Evolutionary conservation across 2,113 vertebrate species (phyloP).

Genomic region (Dermatemys mawii): DNA sequence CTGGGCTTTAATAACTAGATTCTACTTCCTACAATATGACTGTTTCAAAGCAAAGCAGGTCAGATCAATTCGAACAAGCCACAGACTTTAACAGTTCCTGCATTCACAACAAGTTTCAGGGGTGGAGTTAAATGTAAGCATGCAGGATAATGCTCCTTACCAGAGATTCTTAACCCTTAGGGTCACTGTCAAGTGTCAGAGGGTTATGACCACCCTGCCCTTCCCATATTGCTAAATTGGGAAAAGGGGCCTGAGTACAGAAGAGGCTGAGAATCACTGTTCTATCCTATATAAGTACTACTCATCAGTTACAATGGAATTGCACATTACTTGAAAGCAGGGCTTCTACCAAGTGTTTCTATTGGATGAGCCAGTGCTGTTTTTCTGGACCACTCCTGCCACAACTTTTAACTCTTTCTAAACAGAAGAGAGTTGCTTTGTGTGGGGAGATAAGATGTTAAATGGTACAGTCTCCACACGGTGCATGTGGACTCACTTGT

Average conservation of each 20-base stretch:
- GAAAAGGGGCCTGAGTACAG: not conserved
- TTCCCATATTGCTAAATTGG: not conserved
- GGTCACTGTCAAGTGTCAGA: not conserved
- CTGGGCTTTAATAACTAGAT: not conserved
- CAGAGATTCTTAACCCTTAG: not conserved
- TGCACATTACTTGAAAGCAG: not conserved
- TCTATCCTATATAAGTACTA: not conserved
- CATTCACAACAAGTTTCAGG: not conserved
- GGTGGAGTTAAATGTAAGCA: not conserved
- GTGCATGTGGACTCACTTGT: not conserved
- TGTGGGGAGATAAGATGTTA: not conserved
- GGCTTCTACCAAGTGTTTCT: not conserved
- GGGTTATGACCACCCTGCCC: not conserved
- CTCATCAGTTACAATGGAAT: not conserved
- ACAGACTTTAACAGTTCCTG: not conserved
- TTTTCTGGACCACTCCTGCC: not conserved
- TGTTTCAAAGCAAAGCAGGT: not conserved
- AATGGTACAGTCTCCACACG: not conserved
- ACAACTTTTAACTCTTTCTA: not conserved
- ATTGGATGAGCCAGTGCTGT: rapidly evolving
- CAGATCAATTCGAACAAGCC: not conserved
- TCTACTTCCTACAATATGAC: not conserved
- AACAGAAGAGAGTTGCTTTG: not conserved
- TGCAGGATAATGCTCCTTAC: not conserved
- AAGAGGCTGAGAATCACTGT: not conserved